Percentiles rank a stretch among this genome's conserved stretches.
Conservation (phyloP, 2,797 vertebrate genomes). For the Anguilla pacifica region DNA sequence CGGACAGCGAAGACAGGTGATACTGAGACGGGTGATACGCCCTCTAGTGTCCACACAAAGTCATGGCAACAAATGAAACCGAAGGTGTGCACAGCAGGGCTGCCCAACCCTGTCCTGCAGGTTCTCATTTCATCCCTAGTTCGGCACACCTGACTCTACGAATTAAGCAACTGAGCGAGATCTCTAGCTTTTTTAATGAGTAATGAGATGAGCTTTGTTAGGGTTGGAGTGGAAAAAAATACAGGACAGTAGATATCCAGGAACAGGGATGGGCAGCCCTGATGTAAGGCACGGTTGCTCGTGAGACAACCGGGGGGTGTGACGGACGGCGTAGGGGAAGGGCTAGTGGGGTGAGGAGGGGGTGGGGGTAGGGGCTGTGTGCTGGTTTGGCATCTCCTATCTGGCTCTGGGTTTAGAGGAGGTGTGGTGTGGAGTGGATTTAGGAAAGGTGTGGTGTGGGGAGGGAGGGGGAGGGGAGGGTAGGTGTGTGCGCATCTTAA, state of each 20-base stretch:
- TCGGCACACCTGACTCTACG: no score
- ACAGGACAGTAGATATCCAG: no score
- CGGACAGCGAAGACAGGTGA: background rate
- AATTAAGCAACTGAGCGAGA: no score
- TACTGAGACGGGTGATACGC: background rate
- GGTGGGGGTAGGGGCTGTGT: background rate
- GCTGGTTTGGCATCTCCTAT: background rate
- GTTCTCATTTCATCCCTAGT: no score
- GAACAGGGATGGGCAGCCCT: no score
- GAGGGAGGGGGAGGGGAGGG: background rate
- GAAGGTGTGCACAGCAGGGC: background rate
- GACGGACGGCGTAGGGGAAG: no score
- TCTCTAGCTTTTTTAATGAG: no score
- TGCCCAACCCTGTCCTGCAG: no score
- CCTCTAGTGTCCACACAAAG: slow-evolving; percentile 9
- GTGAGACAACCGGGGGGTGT: background rate
- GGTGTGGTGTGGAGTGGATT: background rate
- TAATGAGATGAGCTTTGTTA: no score
- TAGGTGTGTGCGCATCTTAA: background rate
- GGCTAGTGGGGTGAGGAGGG: background rate
- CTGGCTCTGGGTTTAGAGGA: background rate
- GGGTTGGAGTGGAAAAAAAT: no score
- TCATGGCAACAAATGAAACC: background rate
- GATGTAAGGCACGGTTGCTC: no score
- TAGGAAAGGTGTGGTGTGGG: background rate